phyloP scores from a whole-genome alignment of 2,888 invertebrate genomes.

The Drosophila affinis region DNA sequence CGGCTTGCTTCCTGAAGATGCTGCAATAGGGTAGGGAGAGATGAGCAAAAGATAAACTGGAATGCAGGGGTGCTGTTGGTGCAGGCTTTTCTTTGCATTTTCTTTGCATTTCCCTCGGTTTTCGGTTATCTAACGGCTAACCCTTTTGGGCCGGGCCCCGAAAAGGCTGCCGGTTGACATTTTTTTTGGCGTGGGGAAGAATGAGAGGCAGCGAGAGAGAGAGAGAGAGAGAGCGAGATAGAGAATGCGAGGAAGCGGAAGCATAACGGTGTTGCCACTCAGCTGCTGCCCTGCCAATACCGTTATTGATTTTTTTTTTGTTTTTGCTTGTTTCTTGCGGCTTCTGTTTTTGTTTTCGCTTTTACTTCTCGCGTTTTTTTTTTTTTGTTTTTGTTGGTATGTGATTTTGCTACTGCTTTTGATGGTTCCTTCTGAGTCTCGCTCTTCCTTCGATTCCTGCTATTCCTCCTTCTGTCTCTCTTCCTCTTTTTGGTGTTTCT shows the following conservation, averaged over 20 bases:
- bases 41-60: not conserved
- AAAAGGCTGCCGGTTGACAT: not conserved
- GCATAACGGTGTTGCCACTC: conserved; percentile 6
- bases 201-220: not conserved
- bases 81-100: not conserved
- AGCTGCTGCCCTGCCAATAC: conserved; percentile 34
- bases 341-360: not conserved
- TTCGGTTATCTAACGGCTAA: not conserved
- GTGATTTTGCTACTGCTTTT: not conserved
- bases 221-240: not conserved
- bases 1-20: not conserved
- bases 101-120: not conserved
- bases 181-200: not conserved
- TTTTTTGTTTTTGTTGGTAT: not conserved
- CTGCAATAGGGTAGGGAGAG: conserved; percentile 5
- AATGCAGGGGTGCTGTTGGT: not conserved
- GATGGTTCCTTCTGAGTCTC: not conserved
- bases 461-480: not conserved
- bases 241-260: conserved; percentile 13
- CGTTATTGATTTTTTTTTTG: conserved; percentile 49
- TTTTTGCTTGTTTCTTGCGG: conserved; percentile 9
- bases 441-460: not conserved
- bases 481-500: not conserved
- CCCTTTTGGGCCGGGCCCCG: not conserved
- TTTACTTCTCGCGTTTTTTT: not conserved